These are phyloP conservation scores for Oscheius sp. DNA, from an alignment of 2,888 invertebrate genomes.

Conservation along the genomic window DNA sequence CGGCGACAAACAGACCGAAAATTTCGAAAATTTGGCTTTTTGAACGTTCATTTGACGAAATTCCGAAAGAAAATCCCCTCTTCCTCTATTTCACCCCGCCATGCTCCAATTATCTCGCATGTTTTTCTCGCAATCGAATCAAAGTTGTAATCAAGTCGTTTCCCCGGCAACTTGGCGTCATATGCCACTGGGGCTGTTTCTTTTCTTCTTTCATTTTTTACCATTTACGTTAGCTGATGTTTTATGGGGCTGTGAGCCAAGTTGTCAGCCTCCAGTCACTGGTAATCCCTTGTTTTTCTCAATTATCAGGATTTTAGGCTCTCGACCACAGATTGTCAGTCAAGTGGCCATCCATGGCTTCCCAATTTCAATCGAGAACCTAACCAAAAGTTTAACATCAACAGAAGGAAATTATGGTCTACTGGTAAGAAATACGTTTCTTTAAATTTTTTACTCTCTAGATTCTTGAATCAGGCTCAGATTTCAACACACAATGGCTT, in stretches of 20 bases:
- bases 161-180: slow-evolving; percentile 6
- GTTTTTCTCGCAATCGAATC: no score
- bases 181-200: slow-evolving; percentile 9
- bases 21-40: background rate
- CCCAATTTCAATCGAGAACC: background rate
- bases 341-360: background rate
- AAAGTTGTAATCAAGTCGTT: background rate
- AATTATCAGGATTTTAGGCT: background rate
- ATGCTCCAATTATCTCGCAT: no score
- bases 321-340: background rate
- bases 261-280: background rate
- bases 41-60: no score
- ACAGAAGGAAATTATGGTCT: background rate
- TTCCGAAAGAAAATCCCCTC: background rate
- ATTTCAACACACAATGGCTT: background rate
- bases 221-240: background rate
- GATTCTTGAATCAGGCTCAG: slow-evolving; percentile 29
- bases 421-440: background rate
- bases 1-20: background rate
- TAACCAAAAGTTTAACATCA: background rate
- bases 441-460: background rate
- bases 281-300: background rate
- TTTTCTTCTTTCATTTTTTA: background rate
- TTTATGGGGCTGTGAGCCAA: slow-evolving; percentile 28
- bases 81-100: background rate